Evolutionary conservation across 2,888 invertebrate species (phyloP), one percentile per base, ranked within the genome.

Genomic region (Ennomos quercinarius): DNA sequence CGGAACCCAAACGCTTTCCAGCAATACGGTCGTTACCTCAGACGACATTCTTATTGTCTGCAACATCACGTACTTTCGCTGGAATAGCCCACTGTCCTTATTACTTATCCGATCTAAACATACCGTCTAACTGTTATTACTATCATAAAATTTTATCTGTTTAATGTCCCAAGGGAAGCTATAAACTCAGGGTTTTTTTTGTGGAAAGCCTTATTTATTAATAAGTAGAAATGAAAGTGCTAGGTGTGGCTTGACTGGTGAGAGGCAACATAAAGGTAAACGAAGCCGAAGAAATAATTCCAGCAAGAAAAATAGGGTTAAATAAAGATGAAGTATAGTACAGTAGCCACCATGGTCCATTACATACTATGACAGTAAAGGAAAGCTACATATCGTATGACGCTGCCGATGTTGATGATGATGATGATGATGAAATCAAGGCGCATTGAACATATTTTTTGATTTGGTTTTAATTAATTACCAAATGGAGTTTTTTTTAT

Each of bases 41-140:
- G 71, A 76, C 66, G 70, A 70, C 71, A 70, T 68, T 76, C 72
- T 73, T 72, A 77, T 77, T 77, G 74, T 73, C 73, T 70, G 69
- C 66, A 72, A 66, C 71, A 72, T 77, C 70, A 71, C 76, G 73
- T 71, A 72, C 71, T 73, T 70, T 70, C 61, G 34, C 64, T 48
- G 67, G 66, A 75, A 76, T 73, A 66, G 72, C 67, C 71, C 51
- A 63, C 60, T 64, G 55, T 67, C 58, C 68, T 66, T 72, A 70
- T 70, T 72, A 72, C 71, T 72, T 74, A 75, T 66, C 70, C 68
- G 61, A 67, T 71, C 70, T 72, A 66, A 72, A 73, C 68, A 66
- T 68, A 68, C 67, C 68, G 64, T 67, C 70, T 64, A 69, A 72
- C 71, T 68, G 73, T 73, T 72, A 73, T 70, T 60, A 55, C 62